A percentile compares a stretch with the other conserved stretches of the same genome.
These are phyloP conservation scores for Ibycter americanus DNA, from an alignment of 2,797 vertebrate genomes.

Conservation along the genomic window DNA sequence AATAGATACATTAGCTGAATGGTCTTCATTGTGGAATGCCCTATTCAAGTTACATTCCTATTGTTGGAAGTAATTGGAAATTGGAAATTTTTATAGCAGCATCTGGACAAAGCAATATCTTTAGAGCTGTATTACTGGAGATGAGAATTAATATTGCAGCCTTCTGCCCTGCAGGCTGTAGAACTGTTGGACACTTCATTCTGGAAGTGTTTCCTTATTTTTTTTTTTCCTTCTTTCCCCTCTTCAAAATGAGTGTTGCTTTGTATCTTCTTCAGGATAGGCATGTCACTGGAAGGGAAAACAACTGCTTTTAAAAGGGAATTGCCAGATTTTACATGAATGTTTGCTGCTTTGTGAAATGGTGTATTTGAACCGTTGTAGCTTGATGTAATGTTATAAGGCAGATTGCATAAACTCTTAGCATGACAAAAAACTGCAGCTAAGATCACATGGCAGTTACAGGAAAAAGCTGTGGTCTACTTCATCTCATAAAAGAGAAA, in stretches of 20 bases:
- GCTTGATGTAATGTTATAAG: neutral
- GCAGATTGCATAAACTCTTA: neutral
- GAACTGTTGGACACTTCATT: neutral
- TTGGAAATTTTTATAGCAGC: constrained; percentile 8
- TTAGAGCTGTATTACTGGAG: constrained; percentile 42
- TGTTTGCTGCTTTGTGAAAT: neutral
- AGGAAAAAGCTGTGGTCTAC: neutral
- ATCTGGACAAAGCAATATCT: constrained; percentile 4
- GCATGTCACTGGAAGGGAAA: neutral
- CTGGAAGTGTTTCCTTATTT: neutral
- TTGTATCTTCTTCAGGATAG: neutral
- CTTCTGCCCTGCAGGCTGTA: neutral
- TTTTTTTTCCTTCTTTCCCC: accelerated
- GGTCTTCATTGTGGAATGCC: neutral
- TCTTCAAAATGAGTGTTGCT: neutral
- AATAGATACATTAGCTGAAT: neutral
- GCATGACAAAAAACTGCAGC: neutral
- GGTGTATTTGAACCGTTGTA: neutral
- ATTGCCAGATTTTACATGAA: neutral
- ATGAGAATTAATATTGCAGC: neutral
- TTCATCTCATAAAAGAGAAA: neutral
- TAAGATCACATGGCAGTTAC: neutral
- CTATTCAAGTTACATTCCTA: neutral
- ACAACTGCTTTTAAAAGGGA: constrained; percentile 10
- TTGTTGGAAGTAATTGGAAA: constrained; percentile 55